These are phyloP conservation scores for Heliothis virescens DNA, from an alignment of 1,140 invertebrate species.

Conservation along the genomic window DNA sequence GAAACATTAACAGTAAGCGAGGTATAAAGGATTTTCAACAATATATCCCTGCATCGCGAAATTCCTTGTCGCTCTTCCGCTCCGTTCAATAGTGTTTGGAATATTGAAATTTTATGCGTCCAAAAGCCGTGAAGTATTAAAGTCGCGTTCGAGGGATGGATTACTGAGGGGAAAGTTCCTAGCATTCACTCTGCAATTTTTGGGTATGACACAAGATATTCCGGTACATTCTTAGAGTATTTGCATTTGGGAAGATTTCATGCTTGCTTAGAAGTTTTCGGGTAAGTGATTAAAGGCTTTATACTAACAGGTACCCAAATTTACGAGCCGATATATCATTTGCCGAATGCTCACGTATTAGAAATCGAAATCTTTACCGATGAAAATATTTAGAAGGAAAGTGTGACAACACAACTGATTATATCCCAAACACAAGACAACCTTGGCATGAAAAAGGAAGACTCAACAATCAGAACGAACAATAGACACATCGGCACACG, in stretches of 20 bases:
- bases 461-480: slow-evolving; percentile 29
- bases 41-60: slow-evolving; percentile 13
- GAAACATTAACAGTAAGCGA: slow-evolving; percentile 4
- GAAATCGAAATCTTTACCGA: not conserved
- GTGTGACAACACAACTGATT: not conserved
- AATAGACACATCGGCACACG: slow-evolving; percentile 27
- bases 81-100: slow-evolving; percentile 29
- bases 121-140: slow-evolving; percentile 49
- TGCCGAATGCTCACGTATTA: not conserved
- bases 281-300: not conserved
- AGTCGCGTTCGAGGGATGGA: slow-evolving; percentile 21
- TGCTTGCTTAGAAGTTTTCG: not conserved
- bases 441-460: not conserved
- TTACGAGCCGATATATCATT: too few relatives aligned
- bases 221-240: not conserved
- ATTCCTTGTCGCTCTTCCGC: slow-evolving; percentile 35
- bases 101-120: slow-evolving; percentile 47
- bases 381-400: too few relatives aligned
- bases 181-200: slow-evolving; percentile 19
- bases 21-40: slow-evolving; percentile 28
- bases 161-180: slow-evolving; percentile 36
- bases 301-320: too few relatives aligned
- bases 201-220: slow-evolving; percentile 9
- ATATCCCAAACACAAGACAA: not conserved
- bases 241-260: not conserved